A percentile compares a stretch with the other conserved stretches of the same genome.
Evolutionary conservation across 2,888 invertebrate species (phyloP).

Genomic region (Lordiphosa andalusiaca): DNA sequence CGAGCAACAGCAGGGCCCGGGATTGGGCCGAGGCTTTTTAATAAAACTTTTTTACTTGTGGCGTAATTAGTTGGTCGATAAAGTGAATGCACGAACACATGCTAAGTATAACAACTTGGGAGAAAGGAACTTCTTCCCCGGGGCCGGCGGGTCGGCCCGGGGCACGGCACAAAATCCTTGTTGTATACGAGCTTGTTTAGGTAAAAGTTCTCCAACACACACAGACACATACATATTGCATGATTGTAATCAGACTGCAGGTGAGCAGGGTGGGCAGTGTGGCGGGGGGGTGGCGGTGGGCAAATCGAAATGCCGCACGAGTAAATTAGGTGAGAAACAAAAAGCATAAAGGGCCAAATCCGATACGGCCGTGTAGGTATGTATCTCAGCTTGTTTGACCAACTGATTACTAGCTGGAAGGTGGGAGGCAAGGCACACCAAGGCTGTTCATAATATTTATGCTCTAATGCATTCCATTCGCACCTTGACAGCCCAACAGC

Average conservation of each 20-base stretch:
- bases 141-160: background rate
- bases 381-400: background rate
- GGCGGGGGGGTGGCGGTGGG: background rate
- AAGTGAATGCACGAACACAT: conserved; percentile 26
- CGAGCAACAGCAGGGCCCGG: conserved; percentile 4
- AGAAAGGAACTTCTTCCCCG: conserved; percentile 9
- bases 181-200: conserved; percentile 14
- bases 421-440: background rate
- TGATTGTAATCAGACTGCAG: conserved; percentile 15
- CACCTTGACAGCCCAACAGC: conserved; percentile 5
- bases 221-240: conserved; percentile 1
- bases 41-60: conserved; percentile 27
- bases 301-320: conserved; percentile 14
- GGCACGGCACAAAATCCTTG: conserved; percentile 7
- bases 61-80: conserved; percentile 28
- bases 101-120: conserved; percentile 22
- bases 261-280: background rate
- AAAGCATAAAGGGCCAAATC: conserved; percentile 4
- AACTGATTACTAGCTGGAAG: too few species aligned
- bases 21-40: conserved; percentile 22
- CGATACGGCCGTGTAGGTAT: background rate
- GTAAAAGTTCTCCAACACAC: conserved; percentile 11
- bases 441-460: conserved; percentile 3
- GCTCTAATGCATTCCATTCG: background rate
- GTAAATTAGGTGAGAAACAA: conserved; percentile 15